Conservation (phyloP, 2,888 invertebrate genomes). For the Orchestes rusci region DNA sequence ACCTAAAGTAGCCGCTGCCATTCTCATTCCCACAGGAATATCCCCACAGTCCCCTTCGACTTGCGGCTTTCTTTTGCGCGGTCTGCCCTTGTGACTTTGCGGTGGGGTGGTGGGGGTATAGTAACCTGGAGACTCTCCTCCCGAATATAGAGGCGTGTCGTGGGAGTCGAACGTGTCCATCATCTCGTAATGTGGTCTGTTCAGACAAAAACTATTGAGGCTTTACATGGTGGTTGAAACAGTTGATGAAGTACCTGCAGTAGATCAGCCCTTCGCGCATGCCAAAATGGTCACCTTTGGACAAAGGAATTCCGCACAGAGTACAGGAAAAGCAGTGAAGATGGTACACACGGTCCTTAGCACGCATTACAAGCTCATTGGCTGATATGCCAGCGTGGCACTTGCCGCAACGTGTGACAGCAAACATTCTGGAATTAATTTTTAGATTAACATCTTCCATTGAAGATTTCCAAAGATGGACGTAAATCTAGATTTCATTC, state of each 20-base stretch:
- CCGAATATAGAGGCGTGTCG: constrained; percentile 51
- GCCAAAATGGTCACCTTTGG: constrained; percentile 87
- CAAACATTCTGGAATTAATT: constrained; percentile 67
- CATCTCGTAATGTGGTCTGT: constrained; percentile 61
- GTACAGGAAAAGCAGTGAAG: constrained; percentile 84
- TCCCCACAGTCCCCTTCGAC: constrained; percentile 53
- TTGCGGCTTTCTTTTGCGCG: constrained; percentile 67
- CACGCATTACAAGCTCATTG: constrained; percentile 86
- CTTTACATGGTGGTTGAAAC: not conserved
- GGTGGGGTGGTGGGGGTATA: constrained; percentile 54
- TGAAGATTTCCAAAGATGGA: no score
- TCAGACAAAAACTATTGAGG: constrained; percentile 16
- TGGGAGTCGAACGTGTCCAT: constrained; percentile 55
- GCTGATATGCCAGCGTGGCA: constrained; percentile 80
- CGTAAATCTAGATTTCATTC: no score
- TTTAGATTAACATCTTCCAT: no score
- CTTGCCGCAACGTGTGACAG: constrained; percentile 76
- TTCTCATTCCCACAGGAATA: constrained; percentile 61
- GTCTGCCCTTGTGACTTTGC: constrained; percentile 69
- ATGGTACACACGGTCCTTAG: constrained; percentile 80
- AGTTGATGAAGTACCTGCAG: constrained; percentile 47
- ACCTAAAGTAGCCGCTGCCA: constrained; percentile 64
- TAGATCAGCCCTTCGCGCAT: constrained; percentile 76
- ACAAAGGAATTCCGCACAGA: constrained; percentile 72
- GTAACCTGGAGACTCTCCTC: constrained; percentile 58